Conservation (phyloP, 2,888 invertebrate species). For the Perizoma affinitatum region DNA sequence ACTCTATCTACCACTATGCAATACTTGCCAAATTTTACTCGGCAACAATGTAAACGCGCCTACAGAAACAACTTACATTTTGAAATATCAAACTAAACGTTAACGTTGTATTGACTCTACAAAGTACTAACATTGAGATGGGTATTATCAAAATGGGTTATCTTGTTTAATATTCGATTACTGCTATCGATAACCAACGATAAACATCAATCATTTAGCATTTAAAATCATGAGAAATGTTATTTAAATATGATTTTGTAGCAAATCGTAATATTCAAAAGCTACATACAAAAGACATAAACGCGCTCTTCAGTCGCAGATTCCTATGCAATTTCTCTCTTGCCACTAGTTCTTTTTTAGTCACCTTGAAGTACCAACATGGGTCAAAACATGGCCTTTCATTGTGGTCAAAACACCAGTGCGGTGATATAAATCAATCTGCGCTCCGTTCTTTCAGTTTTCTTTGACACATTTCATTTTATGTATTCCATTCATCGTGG, state of each 20-base stretch:
- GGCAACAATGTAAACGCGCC: too few species aligned
- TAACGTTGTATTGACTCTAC: background rate
- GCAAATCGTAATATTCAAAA: background rate
- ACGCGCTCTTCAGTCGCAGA: slow-evolving; percentile 5
- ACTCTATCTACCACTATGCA: too few species aligned
- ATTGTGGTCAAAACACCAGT: too few species aligned
- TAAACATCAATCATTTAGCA: background rate
- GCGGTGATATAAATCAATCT: background rate
- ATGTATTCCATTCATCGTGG: too few species aligned
- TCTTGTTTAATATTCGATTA: slow-evolving; percentile 4
- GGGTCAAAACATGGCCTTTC: too few species aligned
- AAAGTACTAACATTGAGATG: background rate
- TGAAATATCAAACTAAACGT: background rate
- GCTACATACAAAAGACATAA: slow-evolving; percentile 14
- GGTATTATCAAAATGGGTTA: background rate
- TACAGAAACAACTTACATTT: background rate
- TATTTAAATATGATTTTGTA: background rate
- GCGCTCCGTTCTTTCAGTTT: background rate
- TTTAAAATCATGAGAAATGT: background rate
- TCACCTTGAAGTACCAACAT: too few species aligned
- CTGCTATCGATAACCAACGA: background rate
- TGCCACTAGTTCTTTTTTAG: too few species aligned
- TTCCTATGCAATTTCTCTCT: too few species aligned
- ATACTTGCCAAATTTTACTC: too few species aligned
- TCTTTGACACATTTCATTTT: too few species aligned